These are phyloP conservation scores for Parnassius apollo DNA, from an alignment of 2,888 invertebrate genomes.

Conservation along the genomic window DNA sequence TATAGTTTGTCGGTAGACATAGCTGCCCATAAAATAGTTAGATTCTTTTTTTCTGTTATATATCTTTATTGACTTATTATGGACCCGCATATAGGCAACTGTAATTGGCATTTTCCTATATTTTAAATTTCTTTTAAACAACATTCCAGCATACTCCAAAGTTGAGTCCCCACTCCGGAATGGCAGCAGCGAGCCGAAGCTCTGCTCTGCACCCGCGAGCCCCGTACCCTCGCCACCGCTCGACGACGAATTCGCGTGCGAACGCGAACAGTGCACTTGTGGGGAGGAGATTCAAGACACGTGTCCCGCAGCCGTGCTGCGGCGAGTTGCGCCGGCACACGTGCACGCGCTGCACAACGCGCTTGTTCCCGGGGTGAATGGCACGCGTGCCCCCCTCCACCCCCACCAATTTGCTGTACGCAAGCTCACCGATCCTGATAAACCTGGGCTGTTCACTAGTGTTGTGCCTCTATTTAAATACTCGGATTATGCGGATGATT, in stretches of 20 bases:
- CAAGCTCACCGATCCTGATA: conserved; percentile 46
- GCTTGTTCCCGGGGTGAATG: conserved; percentile 81
- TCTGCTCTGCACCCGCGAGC: conserved; percentile 30
- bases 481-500: conserved; percentile 74
- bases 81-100: too few species aligned
- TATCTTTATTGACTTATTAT: too few species aligned
- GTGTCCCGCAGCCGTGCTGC: conserved; percentile 60
- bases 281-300: conserved; percentile 41
- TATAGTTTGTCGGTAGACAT: too few species aligned
- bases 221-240: conserved; percentile 41
- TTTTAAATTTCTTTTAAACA: too few species aligned
- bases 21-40: too few species aligned
- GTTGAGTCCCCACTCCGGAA: conserved; percentile 67
- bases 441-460: conserved; percentile 61
- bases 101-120: too few species aligned
- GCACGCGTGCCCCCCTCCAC: conserved; percentile 72
- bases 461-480: conserved; percentile 73
- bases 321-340: conserved; percentile 67
- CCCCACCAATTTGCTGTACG: conserved; percentile 69
- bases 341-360: conserved; percentile 80
- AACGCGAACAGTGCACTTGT: conserved; percentile 56
- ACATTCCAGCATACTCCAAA: conserved; percentile 45
- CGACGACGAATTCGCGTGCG: conserved; percentile 52
- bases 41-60: too few species aligned
- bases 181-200: conserved; percentile 42